Evolutionary conservation across 2,113 vertebrate genomes (phyloP).

Genomic region (Chaetodon trifascialis): DNA sequence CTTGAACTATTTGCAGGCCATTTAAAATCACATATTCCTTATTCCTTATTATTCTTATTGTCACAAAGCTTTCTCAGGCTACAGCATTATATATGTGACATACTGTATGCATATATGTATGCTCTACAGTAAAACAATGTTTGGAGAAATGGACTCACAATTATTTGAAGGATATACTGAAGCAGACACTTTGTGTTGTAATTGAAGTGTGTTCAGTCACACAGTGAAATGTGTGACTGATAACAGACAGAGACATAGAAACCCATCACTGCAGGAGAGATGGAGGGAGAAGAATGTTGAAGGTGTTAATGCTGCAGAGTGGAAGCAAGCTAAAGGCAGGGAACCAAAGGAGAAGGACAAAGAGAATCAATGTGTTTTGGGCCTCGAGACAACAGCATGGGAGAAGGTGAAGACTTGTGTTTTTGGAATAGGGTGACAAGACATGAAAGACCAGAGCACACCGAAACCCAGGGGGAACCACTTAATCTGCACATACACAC

Average conservation of each 20-base stretch:
- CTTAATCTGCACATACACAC: constrained; percentile 50
- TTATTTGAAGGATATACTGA: neutral
- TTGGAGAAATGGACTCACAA: neutral
- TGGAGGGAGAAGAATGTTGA: constrained; percentile 34
- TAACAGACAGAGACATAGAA: neutral
- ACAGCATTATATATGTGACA: neutral
- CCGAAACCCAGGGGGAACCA: constrained; percentile 66
- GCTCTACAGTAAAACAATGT: neutral
- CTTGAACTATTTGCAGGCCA: neutral
- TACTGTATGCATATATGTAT: too few species aligned
- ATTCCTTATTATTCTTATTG: neutral
- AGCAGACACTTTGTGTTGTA: neutral
- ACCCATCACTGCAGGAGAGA: constrained; percentile 24
- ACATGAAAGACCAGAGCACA: constrained; percentile 76
- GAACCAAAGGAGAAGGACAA: constrained; percentile 55
- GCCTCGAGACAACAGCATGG: constrained; percentile 71
- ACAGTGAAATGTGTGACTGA: constrained; percentile 20
- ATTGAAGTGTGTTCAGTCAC: neutral
- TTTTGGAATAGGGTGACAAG: constrained; percentile 89
- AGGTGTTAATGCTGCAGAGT: constrained; percentile 37
- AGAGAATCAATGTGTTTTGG: constrained; percentile 62
- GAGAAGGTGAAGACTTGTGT: constrained; percentile 82
- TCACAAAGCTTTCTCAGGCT: neutral
- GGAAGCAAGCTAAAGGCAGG: constrained; percentile 51
- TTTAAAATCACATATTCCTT: neutral